Evolutionary conservation across 2,113 vertebrate genomes (phyloP).

Genomic region (Cololabis saira): DNA sequence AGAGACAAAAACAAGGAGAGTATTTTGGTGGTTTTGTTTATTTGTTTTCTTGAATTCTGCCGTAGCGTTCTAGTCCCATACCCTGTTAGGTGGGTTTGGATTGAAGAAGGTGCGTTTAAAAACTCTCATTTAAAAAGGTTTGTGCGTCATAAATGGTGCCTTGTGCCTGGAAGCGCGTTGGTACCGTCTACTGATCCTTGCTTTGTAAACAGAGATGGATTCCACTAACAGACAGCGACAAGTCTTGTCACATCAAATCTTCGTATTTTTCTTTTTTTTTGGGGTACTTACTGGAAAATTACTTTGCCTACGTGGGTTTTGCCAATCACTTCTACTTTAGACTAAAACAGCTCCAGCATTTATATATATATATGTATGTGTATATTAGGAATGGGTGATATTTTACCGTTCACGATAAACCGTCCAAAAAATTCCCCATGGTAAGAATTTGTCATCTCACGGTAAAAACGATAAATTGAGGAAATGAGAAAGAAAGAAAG

Average conservation of each 20-base stretch:
- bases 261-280: too few species aligned
- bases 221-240: conserved; percentile 45
- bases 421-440: too few species aligned
- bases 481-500: too few species aligned
- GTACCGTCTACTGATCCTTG: conserved; percentile 50
- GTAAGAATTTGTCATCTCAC: too few species aligned
- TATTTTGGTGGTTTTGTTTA: conserved; percentile 59
- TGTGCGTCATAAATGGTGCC: conserved; percentile 50
- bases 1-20: conserved; percentile 50
- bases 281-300: conserved; percentile 28
- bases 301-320: conserved; percentile 19
- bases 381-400: too few species aligned
- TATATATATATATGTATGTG: conserved; percentile 6
- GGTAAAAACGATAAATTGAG: too few species aligned
- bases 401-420: too few species aligned
- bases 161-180: conserved; percentile 52
- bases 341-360: conserved; percentile 25
- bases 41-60: conserved; percentile 11
- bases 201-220: conserved; percentile 65
- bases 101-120: conserved; percentile 60
- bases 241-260: conserved; percentile 33
- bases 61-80: conserved; percentile 40
- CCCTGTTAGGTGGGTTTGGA: conserved; percentile 66
- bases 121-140: conserved; percentile 40
- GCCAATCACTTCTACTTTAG: conserved; percentile 29